A percentile compares a stretch with the other conserved stretches of the same genome.
These are phyloP conservation scores for Myotis yumanensis DNA, from an alignment of 2,113 vertebrate species.

Conservation along the genomic window DNA sequence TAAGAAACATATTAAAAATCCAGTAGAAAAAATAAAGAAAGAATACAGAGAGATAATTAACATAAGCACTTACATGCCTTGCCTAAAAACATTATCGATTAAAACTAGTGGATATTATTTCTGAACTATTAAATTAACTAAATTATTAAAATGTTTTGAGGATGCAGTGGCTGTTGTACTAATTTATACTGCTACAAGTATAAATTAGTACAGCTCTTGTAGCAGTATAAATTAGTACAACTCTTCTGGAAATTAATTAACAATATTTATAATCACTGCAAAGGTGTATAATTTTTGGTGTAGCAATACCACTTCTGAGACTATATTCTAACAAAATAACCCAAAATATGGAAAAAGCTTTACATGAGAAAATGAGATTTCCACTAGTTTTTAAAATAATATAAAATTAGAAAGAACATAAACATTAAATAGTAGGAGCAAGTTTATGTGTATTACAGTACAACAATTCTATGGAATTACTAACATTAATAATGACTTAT, in stretches of 20 bases:
- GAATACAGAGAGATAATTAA: neutral
- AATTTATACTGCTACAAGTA: neutral
- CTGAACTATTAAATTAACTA: neutral
- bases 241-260: neutral
- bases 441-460: neutral
- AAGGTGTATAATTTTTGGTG: neutral
- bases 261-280: slow-evolving; percentile 5
- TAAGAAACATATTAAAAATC: slow-evolving; percentile 25
- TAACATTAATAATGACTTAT: neutral
- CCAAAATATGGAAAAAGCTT: neutral
- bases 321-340: slow-evolving; percentile 22
- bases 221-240: neutral
- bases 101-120: slow-evolving; percentile 6
- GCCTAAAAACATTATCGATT: slow-evolving; percentile 28
- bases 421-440: neutral
- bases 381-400: neutral
- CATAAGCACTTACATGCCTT: neutral
- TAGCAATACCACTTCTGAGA: neutral
- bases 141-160: neutral
- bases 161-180: neutral
- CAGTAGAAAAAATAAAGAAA: neutral
- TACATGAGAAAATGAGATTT: neutral
- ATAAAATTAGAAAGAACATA: slow-evolving; percentile 12
- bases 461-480: neutral
- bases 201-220: neutral